Conservation (phyloP, 2,888 invertebrate genomes). For the Axea sp. region DNA sequence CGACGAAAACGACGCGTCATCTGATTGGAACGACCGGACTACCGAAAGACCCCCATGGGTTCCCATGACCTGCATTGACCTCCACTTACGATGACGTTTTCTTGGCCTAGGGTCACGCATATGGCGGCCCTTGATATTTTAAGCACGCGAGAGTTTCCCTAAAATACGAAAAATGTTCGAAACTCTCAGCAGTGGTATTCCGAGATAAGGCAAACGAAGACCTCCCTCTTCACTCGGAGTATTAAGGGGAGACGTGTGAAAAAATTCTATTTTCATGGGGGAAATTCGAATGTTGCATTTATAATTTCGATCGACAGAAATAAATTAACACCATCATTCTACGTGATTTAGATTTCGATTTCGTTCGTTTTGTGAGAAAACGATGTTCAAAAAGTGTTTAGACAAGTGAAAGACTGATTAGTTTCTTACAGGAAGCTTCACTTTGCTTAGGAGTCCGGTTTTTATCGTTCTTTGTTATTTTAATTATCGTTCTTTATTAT, state of each 20-base stretch:
- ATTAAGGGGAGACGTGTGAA: conserved; percentile 59
- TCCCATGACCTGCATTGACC: conserved; percentile 77
- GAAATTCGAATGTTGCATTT: conserved; percentile 52
- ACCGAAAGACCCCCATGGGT: conserved; percentile 75
- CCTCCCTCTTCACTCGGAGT: conserved; percentile 9
- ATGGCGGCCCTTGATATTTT: conserved; percentile 65
- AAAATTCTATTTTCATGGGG: conserved; percentile 32
- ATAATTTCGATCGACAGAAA: conserved; percentile 47
- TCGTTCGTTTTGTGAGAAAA: conserved; percentile 34
- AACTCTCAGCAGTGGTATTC: conserved; percentile 50
- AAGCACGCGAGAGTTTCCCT: conserved; percentile 66
- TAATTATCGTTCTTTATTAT: too few relatives aligned
- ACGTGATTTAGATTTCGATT: not conserved
- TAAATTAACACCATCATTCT: conserved; percentile 29
- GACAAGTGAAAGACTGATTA: conserved; percentile 59
- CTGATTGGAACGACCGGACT: conserved; percentile 4
- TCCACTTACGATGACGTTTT: conserved; percentile 67
- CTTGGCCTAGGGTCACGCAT: conserved; percentile 72
- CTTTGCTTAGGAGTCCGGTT: conserved; percentile 7
- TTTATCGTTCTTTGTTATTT: conserved; percentile 22
- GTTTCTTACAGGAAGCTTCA: conserved; percentile 7
- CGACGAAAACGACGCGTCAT: conserved; percentile 61
- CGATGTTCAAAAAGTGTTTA: conserved; percentile 16
- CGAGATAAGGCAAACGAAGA: conserved; percentile 47
- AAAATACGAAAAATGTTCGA: conserved; percentile 66